Evolutionary conservation across 1,140 invertebrate genomes (phyloP), one percentile per base, ranked within the genome.

Genomic region (Eriosoma lanigerum): DNA sequence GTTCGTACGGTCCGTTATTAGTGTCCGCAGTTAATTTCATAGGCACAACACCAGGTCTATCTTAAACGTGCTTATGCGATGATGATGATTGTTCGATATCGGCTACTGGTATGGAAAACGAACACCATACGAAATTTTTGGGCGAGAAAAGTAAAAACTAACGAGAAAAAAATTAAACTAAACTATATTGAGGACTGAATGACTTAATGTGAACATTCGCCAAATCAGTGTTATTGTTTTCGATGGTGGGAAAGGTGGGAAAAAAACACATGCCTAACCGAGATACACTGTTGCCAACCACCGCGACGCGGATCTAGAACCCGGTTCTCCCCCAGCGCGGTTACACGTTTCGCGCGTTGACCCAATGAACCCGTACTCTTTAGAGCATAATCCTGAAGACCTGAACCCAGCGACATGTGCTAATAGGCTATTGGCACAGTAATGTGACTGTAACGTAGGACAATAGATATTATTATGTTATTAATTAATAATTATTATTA

Each of bases 201-300:
- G 54, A 62, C 75, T 78, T 24, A 72, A 72, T 24, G 32, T 60
- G 56, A 44, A 21, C 75, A 48, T 26, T 78, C 75, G 56, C 75
- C 56, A 78, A 78, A 78, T 78, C 75, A 78, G 75, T 78, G 75
- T 78, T 78, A 60, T 78, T 78, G 75, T 78, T 78, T 78, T 60
- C 75, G 56, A 48, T 21, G 4, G 56, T 38, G n/a, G 44, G 52
- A 78, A 60, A 78, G 56, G 75, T 78, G 54, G 75, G 75, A 78
- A 38, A 78, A 32, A 76, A 78, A 78, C 75, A 78, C 75, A 78
- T 78, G 75, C 75, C 75, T 60, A 38, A 15, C n/a, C 21, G 75
- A 78, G 75, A 78, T 78, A 78, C 75, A 78, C 46, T 60, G 75
- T 21, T 78, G 75, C 75, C 75, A 78, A 78, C 75, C 75, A 21